Base-by-base conservation (phyloP, 1,140 invertebrate species). In the Atta cephalotes region DNA sequence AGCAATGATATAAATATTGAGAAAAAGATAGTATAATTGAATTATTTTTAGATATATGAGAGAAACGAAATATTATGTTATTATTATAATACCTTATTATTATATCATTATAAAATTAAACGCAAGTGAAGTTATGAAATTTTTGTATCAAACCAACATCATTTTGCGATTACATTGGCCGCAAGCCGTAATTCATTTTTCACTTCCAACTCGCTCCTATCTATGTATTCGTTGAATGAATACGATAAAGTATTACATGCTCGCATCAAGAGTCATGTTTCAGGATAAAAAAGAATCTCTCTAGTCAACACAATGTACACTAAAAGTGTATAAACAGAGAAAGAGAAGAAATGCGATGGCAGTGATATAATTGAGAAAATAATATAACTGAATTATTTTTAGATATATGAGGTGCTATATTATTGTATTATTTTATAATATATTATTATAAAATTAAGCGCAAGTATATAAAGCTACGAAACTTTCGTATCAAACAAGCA, bases 171-270 rank as follows among this genome's bases (percentile, higher is more conserved):
- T 45, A 12, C 9, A 45, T 39, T 9, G 35, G 39, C 39, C 39
- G 39, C 39, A 45, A 45, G 39, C 39, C 39, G 39, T 45, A 45
- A 45, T 45, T 45, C 10, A 45, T 10, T 45, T 45, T 45, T 72
- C 39, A 53, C 51, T 45, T 58, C 65, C 79, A 49, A 28, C 18
- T 70, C 68, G 68, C 14, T 82, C 45, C 18, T 14, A 58, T 21
- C 80, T 63, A 58, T 74, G 70, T 84, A 39, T 74, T 60, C 80
- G 70, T 51, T 49, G 56, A 39, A 84, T 31, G 18, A 51, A 56
- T 16, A 60, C 70, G 80, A 51, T 82, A 56, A 74, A 45, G 28
- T 74, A 74, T 56, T 84, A 74, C 45, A 21, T 21, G 65, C n/a
- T 35, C 25, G 63, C 35, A 49, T 56, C 49, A 21, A 21, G 35